Conservation (phyloP, 2,113 vertebrate species). For the Parotia lawesii region DNA sequence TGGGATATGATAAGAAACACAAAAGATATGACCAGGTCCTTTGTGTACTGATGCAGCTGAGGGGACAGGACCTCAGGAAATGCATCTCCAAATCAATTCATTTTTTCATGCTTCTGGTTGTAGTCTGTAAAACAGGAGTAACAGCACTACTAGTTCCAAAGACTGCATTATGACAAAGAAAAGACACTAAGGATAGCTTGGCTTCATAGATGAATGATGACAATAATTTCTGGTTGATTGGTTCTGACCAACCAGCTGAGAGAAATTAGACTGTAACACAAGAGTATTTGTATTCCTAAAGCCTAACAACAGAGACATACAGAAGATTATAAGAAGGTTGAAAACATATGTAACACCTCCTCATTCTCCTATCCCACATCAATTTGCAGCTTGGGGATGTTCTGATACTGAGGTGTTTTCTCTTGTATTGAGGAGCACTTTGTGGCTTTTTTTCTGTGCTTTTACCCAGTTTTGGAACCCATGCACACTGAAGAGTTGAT, state of each 20-base stretch:
- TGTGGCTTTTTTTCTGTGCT: background rate
- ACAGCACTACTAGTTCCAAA: background rate
- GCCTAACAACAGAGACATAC: background rate
- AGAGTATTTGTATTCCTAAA: background rate
- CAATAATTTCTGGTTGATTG: background rate
- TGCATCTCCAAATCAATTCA: background rate
- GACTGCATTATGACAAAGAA: background rate
- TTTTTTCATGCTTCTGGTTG: background rate
- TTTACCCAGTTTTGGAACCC: background rate
- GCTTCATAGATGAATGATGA: background rate
- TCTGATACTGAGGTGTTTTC: background rate
- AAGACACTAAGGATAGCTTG: background rate
- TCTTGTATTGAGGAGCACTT: background rate
- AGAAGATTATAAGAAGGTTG: background rate
- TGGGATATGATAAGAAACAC: background rate
- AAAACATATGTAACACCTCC: background rate
- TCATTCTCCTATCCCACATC: background rate
- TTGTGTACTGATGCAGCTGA: background rate
- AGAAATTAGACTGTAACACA: background rate
- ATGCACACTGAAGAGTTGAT: background rate
- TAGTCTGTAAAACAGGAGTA: background rate
- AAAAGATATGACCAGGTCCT: background rate
- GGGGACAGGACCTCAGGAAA: background rate
- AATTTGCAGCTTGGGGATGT: background rate
- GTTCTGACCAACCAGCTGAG: background rate